Percentiles rank a stretch among this genome's conserved stretches.
Conservation (phyloP, 2,888 invertebrate species). For the Cantharis rufa region DNA sequence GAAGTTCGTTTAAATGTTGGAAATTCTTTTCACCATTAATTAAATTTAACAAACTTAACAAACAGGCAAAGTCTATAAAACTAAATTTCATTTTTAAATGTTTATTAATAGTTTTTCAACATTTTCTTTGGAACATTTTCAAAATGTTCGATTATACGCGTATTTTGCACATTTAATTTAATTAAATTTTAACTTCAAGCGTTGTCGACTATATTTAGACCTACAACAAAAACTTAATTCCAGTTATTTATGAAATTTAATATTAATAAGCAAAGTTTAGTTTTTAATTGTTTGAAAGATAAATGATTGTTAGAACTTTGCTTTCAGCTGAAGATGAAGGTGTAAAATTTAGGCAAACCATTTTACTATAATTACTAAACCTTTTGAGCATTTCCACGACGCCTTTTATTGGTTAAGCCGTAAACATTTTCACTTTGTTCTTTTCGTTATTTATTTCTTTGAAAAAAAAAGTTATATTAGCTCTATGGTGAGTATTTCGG, state of each 20-base stretch:
- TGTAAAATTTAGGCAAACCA: neutral
- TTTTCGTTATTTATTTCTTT: neutral
- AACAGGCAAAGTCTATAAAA: neutral
- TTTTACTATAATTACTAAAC: neutral
- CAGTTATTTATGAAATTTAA: neutral
- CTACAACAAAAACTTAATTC: neutral
- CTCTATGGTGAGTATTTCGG: neutral
- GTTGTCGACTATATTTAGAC: neutral
- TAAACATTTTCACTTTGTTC: neutral
- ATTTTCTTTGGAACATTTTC: neutral
- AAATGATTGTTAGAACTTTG: neutral
- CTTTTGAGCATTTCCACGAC: neutral
- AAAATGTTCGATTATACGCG: neutral
- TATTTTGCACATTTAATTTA: neutral
- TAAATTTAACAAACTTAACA: neutral
- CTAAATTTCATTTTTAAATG: neutral
- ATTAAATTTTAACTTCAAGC: neutral
- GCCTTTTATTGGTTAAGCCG: neutral
- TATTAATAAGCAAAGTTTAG: neutral
- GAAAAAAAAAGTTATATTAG: neutral
- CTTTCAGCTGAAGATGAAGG: neutral
- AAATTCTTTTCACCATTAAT: neutral
- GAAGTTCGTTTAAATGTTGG: neutral
- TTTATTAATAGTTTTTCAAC: neutral
- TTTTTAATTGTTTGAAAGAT: neutral